These are phyloP conservation scores for Petroica traversi DNA, from an alignment of 2,113 vertebrate species.

Conservation along the genomic window DNA sequence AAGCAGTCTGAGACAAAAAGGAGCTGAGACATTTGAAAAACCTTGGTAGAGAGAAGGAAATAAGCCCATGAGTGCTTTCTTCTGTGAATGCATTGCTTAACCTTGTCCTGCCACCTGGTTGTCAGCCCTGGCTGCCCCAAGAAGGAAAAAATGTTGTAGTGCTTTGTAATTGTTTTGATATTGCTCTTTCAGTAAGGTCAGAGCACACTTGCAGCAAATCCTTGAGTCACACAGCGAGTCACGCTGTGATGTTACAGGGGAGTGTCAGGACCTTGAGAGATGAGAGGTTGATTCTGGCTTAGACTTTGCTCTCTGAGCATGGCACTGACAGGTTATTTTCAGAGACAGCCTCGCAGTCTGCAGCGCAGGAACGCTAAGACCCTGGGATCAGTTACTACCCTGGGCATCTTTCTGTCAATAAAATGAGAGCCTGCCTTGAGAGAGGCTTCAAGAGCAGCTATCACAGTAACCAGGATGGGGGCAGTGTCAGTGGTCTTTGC, in stretches of 20 bases:
- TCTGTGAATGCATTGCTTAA: neutral
- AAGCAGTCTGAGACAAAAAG: conserved; percentile 5
- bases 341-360: neutral
- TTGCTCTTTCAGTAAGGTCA: conserved; percentile 33
- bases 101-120: neutral
- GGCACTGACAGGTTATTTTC: neutral
- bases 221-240: neutral
- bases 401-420: neutral
- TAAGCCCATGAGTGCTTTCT: neutral
- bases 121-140: neutral
- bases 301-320: neutral
- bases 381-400: neutral
- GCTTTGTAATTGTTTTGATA: conserved; percentile 21
- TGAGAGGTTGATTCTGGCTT: neutral
- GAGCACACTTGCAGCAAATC: conserved; percentile 14
- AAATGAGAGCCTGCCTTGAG: neutral
- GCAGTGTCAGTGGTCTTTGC: neutral
- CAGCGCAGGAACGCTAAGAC: neutral
- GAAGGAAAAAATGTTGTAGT: neutral
- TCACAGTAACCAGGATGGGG: neutral
- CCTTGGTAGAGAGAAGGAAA: neutral
- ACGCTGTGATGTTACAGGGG: neutral
- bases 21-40: neutral
- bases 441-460: neutral
- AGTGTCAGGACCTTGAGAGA: neutral